These are phyloP conservation scores for Otocyon megalotis DNA, from an alignment of 2,113 vertebrate genomes.

Conservation along the genomic window DNA sequence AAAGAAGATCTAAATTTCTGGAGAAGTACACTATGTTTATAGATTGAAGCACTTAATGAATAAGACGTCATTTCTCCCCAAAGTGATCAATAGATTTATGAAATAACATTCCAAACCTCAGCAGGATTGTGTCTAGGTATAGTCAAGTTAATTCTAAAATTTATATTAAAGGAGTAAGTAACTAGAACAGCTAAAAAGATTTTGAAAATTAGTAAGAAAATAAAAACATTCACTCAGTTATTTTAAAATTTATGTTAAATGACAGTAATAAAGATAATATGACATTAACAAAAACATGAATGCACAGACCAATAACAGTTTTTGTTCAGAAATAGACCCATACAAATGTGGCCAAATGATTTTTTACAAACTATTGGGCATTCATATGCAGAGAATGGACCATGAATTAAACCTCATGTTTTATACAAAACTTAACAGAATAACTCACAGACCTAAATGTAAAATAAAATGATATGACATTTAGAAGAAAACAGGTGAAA, in stretches of 20 bases:
- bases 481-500: not conserved
- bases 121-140: not conserved
- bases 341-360: not conserved
- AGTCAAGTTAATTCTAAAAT: not conserved
- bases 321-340: not conserved
- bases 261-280: not conserved
- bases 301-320: not conserved
- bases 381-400: not conserved
- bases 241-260: not conserved
- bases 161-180: not conserved
- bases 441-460: not conserved
- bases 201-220: not conserved
- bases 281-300: not conserved
- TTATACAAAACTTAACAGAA: not conserved
- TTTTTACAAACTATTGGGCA: not conserved
- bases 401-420: not conserved
- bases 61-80: not conserved
- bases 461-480: not conserved
- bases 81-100: not conserved
- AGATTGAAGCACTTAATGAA: not conserved
- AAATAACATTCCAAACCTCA: not conserved
- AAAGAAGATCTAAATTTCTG: not conserved
- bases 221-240: not conserved
- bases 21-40: not conserved
- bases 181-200: not conserved